Conservation (phyloP, 2,797 vertebrate species). For the Acropternis orthonyx region DNA sequence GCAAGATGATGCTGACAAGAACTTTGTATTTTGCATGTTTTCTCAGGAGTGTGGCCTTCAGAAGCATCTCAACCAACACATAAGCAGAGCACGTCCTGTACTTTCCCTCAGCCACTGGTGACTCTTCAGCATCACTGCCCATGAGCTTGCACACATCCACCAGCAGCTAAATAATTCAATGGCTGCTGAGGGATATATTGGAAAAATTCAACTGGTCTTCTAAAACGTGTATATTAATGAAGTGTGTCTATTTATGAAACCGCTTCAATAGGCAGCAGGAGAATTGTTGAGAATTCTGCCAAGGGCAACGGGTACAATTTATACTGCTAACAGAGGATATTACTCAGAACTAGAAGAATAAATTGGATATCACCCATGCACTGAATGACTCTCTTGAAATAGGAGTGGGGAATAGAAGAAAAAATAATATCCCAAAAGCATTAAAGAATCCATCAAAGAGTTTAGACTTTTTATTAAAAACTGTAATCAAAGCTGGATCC, state of each 20-base stretch:
- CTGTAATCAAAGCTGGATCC: slow-evolving; percentile 9
- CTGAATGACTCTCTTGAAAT: background rate
- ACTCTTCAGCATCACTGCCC: background rate
- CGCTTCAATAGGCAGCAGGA: slow-evolving; percentile 34
- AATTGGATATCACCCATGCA: slow-evolving; percentile 12
- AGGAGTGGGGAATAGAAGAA: background rate
- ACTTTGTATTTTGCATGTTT: background rate
- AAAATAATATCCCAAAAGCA: background rate
- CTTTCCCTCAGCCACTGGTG: background rate
- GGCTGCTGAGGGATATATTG: slow-evolving; percentile 24
- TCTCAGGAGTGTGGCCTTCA: background rate
- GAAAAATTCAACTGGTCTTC: slow-evolving; percentile 45
- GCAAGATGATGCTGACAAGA: background rate
- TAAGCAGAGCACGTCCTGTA: background rate
- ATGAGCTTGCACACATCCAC: background rate
- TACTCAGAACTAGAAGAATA: slow-evolving; percentile 35
- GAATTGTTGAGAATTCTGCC: slow-evolving; percentile 42
- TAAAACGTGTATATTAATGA: slow-evolving; percentile 53
- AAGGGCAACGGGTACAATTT: slow-evolving; percentile 35
- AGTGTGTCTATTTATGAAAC: slow-evolving; percentile 52
- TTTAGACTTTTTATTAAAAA: slow-evolving; percentile 26
- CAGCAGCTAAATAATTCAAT: slow-evolving; percentile 44
- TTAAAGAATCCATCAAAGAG: slow-evolving; percentile 2
- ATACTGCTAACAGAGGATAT: slow-evolving; percentile 19
- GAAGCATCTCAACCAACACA: background rate